These are phyloP conservation scores for Aphelinus certus DNA, from an alignment of 1,140 invertebrate genomes.

Conservation along the genomic window DNA sequence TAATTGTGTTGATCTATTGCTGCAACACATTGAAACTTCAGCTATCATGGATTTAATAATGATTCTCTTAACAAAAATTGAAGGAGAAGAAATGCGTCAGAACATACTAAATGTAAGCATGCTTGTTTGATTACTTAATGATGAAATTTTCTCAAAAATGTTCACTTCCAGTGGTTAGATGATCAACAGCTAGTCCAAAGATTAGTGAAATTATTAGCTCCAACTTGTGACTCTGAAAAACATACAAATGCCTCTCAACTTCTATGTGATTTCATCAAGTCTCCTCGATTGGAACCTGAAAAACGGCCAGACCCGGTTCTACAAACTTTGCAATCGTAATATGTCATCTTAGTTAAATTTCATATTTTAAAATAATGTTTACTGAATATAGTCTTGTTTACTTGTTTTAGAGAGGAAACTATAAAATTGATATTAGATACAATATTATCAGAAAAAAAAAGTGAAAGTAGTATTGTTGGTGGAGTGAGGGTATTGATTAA, in stretches of 20 bases:
- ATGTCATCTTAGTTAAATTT: constrained; percentile 26
- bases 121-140: constrained; percentile 8
- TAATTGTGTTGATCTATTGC: constrained; percentile 85
- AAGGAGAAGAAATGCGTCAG: constrained; percentile 79
- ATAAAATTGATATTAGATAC: constrained; percentile 75
- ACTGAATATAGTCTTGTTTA: constrained; percentile 28
- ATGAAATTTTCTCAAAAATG: constrained; percentile 30
- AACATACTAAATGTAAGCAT: constrained; percentile 82
- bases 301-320: constrained; percentile 74
- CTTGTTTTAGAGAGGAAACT: constrained; percentile 70
- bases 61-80: constrained; percentile 86
- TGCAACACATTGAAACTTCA: constrained; percentile 91
- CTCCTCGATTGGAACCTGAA: constrained; percentile 73
- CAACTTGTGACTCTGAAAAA: constrained; percentile 76
- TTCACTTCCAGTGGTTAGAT: constrained; percentile 82
- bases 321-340: constrained; percentile 78
- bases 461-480: constrained; percentile 80
- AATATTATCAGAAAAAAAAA: constrained; percentile 74
- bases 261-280: constrained; percentile 82
- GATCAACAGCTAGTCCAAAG: constrained; percentile 85
- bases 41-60: constrained; percentile 95
- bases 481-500: constrained; percentile 82
- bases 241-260: constrained; percentile 85
- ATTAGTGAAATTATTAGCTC: constrained; percentile 82
- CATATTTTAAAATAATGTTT: constrained; percentile 52